Percentiles rank a stretch among this genome's conserved stretches.
Conservation (phyloP, 2,888 invertebrate species). For the Electrophaes corylata region DNA sequence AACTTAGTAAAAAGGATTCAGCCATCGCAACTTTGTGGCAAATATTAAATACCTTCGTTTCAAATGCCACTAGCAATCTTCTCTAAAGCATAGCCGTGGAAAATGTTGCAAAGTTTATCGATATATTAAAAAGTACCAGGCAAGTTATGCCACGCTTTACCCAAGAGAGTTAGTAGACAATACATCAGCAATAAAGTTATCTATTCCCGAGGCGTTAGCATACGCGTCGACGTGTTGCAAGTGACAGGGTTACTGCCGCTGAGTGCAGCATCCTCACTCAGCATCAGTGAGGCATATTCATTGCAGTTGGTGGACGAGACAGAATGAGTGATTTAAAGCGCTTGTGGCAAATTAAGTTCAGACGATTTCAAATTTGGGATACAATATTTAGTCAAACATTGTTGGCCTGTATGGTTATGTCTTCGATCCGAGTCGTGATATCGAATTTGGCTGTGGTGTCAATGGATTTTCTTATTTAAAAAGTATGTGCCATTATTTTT, state of each 20-base stretch:
- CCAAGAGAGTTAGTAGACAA: conserved; percentile 1
- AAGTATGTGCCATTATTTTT: no score
- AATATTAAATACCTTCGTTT: neutral
- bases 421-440: no score
- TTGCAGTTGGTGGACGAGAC: conserved; percentile 24
- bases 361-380: neutral
- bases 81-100: neutral
- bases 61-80: neutral
- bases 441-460: no score
- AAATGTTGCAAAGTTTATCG: neutral
- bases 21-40: no score
- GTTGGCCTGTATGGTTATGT: neutral
- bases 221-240: conserved; percentile 12
- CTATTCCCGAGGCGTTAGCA: conserved; percentile 9
- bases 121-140: neutral
- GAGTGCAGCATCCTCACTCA: conserved; percentile 17
- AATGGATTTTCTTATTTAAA: no score
- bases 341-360: conserved; percentile 15
- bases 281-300: conserved; percentile 22
- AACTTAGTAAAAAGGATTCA: no score
- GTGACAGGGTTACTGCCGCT: conserved; percentile 16
- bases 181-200: conserved; percentile 18
- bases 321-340: conserved; percentile 12
- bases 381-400: neutral
- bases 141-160: neutral